phyloP scores from a whole-genome alignment of 2,797 vertebrate genomes.

The Eutrigla gurnardus region DNA sequence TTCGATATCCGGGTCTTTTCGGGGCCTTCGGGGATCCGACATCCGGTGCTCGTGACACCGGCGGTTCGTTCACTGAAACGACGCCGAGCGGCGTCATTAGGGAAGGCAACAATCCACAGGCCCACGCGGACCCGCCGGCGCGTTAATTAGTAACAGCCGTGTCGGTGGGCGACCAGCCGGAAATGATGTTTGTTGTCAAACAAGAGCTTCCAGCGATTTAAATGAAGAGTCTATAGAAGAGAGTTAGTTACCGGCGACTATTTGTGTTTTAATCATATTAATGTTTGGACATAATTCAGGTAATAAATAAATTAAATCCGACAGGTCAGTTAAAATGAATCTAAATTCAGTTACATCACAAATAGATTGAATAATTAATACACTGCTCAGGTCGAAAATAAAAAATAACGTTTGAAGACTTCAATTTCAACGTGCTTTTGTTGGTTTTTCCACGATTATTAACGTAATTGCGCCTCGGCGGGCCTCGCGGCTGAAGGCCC shows the following conservation, averaged over 20 bases:
- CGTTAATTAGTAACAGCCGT: constrained; percentile 6
- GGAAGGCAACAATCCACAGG: no score
- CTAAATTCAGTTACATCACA: neutral
- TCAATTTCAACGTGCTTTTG: neutral
- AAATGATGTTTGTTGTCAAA: constrained; percentile 1
- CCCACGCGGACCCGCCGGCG: neutral
- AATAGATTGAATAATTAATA: neutral
- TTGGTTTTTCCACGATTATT: neutral
- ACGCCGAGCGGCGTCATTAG: neutral
- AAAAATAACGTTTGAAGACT: neutral
- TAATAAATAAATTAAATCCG: no score
- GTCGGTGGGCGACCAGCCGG: neutral
- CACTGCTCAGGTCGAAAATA: neutral
- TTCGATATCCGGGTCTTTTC: constrained; percentile 49
- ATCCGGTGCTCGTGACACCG: neutral
- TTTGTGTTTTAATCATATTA: neutral
- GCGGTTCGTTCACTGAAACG: accelerated
- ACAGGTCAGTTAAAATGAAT: accelerated
- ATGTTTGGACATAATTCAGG: neutral
- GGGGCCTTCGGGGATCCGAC: constrained; percentile 28
- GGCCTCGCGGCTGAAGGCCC: constrained; percentile 35
- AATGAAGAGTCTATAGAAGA: accelerated
- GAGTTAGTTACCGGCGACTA: neutral
- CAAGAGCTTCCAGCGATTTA: accelerated
- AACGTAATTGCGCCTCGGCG: neutral